phyloP scores from a whole-genome alignment of 2,888 invertebrate genomes.

The Patella caerulea region DNA sequence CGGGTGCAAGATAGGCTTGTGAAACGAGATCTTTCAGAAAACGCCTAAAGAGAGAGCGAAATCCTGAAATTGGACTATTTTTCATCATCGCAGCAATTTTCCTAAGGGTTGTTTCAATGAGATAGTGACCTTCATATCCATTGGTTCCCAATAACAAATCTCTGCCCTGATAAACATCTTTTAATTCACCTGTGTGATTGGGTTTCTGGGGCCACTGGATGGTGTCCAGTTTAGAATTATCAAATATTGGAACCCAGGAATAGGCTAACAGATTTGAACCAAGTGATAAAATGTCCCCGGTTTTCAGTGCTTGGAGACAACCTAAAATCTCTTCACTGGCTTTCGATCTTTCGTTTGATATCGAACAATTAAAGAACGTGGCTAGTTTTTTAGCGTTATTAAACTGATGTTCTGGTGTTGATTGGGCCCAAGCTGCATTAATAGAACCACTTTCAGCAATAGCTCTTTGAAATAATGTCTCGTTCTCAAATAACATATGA shows the following conservation, averaged over 20 bases:
- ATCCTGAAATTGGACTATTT: neutral
- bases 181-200: neutral
- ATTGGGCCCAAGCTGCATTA: neutral
- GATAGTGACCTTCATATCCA: neutral
- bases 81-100: neutral
- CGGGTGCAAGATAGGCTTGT: neutral
- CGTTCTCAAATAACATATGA: constrained; percentile 21
- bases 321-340: neutral
- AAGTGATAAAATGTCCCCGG: neutral
- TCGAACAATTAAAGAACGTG: neutral
- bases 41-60: neutral
- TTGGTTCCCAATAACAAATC: constrained; percentile 4
- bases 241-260: neutral
- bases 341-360: neutral
- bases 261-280: neutral
- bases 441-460: constrained; percentile 25
- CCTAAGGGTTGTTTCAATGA: neutral
- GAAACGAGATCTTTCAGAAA: neutral
- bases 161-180: too few species aligned
- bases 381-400: neutral
- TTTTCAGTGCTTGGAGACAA: neutral
- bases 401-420: neutral
- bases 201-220: neutral
- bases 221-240: neutral
- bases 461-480: constrained; percentile 26